Evolutionary conservation across 2,888 invertebrate genomes (phyloP).

Genomic region (Diogma glabrata): DNA sequence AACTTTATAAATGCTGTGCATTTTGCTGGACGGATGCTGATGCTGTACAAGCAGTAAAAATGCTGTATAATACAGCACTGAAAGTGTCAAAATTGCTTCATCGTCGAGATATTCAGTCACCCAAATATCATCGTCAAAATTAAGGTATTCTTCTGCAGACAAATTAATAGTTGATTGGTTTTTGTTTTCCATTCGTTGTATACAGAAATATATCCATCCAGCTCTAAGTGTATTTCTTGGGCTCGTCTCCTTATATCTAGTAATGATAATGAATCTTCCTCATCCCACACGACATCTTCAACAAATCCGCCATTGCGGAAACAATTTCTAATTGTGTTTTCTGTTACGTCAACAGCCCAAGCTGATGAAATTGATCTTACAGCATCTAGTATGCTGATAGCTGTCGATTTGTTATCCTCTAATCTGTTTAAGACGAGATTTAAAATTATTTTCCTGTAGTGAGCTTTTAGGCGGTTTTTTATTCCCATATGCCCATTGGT

Average conservation of each 20-base stretch:
- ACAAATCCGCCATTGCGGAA: neutral
- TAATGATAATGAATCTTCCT: neutral
- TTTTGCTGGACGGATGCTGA: too few species aligned
- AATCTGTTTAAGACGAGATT: neutral
- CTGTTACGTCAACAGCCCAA: neutral
- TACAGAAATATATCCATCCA: neutral
- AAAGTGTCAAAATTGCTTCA: neutral
- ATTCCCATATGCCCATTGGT: slow-evolving; percentile 20
- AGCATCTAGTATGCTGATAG: neutral
- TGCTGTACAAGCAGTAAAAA: too few species aligned
- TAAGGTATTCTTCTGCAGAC: neutral
- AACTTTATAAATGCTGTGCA: too few species aligned
- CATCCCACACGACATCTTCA: neutral
- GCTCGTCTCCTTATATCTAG: neutral
- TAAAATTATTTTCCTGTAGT: slow-evolving; percentile 17
- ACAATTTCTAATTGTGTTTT: slow-evolving; percentile 1
- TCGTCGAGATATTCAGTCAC: neutral
- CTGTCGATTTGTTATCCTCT: neutral
- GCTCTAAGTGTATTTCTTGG: neutral
- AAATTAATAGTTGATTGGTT: neutral
- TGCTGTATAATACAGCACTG: too few species aligned
- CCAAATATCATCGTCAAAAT: neutral
- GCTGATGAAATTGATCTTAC: neutral
- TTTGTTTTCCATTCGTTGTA: neutral
- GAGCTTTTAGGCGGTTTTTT: slow-evolving; percentile 19